A percentile compares a stretch with the other conserved stretches of the same genome.
phyloP scores from a whole-genome alignment of 92 coral and sea anemone species.

The Pocillopora grandis region DNA sequence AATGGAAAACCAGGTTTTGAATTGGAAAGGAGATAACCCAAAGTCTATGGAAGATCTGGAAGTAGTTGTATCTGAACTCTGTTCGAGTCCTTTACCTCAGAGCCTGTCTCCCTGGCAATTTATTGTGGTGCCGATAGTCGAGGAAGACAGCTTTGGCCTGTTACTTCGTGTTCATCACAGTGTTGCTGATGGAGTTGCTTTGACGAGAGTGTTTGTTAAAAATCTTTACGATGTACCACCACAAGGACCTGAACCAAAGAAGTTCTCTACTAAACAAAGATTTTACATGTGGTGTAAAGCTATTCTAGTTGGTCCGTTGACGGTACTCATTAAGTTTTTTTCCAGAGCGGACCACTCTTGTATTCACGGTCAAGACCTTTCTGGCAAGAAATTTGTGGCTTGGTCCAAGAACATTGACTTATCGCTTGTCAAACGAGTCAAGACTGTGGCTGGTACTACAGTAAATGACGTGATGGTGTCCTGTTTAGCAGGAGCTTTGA shows the following conservation, averaged over 20 bases:
- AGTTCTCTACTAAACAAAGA: constrained; percentile 86
- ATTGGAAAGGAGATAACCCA: constrained; percentile 81
- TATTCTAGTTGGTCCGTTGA: constrained; percentile 72
- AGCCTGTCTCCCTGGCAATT: constrained; percentile 94
- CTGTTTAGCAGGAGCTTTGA: constrained; percentile 87
- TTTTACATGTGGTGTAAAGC: constrained; percentile 98
- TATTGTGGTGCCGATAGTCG: constrained; percentile 73
- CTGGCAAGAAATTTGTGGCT: constrained; percentile 79
- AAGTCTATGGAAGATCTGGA: constrained; percentile 68
- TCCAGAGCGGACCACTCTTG: constrained; percentile 73
- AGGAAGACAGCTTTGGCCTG: constrained; percentile 70
- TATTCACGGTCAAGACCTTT: constrained; percentile 83
- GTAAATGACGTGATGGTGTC: constrained; percentile 98
- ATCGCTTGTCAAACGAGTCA: constrained; percentile 79
- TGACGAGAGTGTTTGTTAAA: constrained; percentile 83
- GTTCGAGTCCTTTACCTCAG: constrained; percentile 64
- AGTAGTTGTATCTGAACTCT: constrained; percentile 68
- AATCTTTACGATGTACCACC: constrained; percentile 90
- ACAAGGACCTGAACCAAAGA: constrained; percentile 71
- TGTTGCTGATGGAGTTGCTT: constrained; percentile 92
- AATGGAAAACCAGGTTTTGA: constrained; percentile 73
- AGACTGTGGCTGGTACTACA: constrained; percentile 83
- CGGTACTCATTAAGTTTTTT: constrained; percentile 68
- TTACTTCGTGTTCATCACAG: constrained; percentile 92
- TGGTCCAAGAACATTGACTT: constrained; percentile 91